These are phyloP conservation scores for Anguilla rostrata DNA, from an alignment of 2,113 vertebrate genomes.

Conservation along the genomic window DNA sequence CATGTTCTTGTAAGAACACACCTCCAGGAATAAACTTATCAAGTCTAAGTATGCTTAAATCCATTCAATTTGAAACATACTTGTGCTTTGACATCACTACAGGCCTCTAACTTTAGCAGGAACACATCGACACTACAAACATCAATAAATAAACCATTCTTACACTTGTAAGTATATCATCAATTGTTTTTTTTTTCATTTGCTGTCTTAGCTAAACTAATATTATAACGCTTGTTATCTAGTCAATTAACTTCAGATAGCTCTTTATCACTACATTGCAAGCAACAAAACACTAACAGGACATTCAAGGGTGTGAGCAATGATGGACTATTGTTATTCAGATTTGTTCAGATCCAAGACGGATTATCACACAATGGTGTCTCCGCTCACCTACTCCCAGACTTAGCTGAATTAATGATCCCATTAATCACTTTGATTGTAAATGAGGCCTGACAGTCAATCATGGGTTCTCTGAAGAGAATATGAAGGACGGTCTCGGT, in stretches of 20 bases:
- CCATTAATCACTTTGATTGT: constrained; percentile 19
- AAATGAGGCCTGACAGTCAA: constrained; percentile 13
- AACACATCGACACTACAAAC: too few species aligned
- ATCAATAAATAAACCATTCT: too few species aligned
- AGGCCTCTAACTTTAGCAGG: too few species aligned
- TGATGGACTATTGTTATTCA: constrained; percentile 12
- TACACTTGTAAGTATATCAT: too few species aligned
- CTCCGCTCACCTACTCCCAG: background rate
- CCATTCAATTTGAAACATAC: too few species aligned
- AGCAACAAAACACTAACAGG: background rate
- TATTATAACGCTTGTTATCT: background rate
- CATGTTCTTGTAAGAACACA: too few species aligned
- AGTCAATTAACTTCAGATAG: background rate
- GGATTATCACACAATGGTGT: background rate
- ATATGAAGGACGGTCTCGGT: background rate
- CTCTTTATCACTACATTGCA: background rate
- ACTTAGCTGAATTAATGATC: constrained; percentile 21
- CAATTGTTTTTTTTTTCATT: background rate
- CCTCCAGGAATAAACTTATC: too few species aligned
- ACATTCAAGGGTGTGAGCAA: background rate
- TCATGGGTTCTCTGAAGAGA: constrained; percentile 11
- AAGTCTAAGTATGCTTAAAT: too few species aligned
- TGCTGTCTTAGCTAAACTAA: background rate
- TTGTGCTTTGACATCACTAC: too few species aligned
- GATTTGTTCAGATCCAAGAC: background rate